Conservation (phyloP, 2,113 vertebrate genomes). For the Tursiops truncatus region DNA sequence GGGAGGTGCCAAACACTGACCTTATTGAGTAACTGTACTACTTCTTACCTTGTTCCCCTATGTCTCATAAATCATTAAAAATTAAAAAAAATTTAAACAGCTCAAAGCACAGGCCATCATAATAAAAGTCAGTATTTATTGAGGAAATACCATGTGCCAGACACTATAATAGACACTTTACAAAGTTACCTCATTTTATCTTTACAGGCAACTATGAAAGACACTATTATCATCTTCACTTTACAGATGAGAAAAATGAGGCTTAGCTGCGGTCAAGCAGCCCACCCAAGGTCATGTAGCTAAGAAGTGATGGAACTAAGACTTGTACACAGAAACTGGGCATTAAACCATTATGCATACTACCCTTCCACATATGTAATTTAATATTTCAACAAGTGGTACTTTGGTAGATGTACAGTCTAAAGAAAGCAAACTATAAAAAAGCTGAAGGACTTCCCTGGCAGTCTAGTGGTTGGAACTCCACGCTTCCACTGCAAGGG, state of each 20-base stretch:
- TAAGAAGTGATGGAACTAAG: background rate
- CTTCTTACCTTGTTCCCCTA: background rate
- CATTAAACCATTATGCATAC: background rate
- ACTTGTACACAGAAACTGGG: background rate
- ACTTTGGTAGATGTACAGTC: background rate
- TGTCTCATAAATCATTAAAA: background rate
- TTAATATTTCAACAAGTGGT: background rate
- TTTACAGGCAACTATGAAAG: slow-evolving; percentile 23
- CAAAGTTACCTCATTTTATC: slow-evolving; percentile 12
- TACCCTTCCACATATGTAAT: background rate
- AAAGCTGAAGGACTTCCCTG: background rate
- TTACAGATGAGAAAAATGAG: slow-evolving; percentile 37
- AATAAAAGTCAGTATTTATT: slow-evolving; percentile 45
- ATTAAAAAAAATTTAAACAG: background rate
- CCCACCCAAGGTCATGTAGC: background rate
- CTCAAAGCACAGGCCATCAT: slow-evolving; percentile 8
- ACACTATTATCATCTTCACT: background rate
- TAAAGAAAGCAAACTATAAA: slow-evolving; percentile 14
- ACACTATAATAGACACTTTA: background rate
- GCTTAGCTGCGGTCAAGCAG: background rate
- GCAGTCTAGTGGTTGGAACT: too few species aligned
- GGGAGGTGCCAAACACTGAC: background rate
- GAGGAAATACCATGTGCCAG: background rate
- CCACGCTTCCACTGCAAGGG: too few species aligned
- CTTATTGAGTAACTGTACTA: background rate